Evolutionary conservation across 2,888 invertebrate genomes (phyloP).

Genomic region (Clunio marinus): DNA sequence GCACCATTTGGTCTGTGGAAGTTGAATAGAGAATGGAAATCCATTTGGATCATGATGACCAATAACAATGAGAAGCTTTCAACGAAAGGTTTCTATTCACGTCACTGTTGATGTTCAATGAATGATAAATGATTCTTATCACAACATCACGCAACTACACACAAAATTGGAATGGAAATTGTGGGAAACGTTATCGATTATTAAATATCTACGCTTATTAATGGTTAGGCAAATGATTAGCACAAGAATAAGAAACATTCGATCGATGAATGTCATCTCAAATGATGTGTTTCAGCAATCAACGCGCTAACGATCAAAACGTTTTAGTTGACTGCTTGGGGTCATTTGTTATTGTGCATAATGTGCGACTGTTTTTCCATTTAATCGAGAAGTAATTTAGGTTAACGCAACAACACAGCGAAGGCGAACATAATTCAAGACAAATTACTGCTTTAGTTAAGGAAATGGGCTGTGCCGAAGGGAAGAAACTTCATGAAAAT

Average conservation of each 20-base stretch:
- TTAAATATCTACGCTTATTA: not conserved
- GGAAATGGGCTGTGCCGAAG: constrained; percentile 11
- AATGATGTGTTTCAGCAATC: no score
- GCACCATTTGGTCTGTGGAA: not conserved
- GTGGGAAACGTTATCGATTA: not conserved
- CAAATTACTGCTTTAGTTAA: not conserved
- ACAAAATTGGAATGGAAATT: not conserved
- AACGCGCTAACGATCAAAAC: no score
- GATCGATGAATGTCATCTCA: no score
- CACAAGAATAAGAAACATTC: no score
- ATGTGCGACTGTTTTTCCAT: not conserved
- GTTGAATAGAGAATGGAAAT: not conserved
- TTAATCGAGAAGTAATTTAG: not conserved
- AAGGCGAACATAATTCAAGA: not conserved
- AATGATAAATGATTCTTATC: constrained; percentile 9
- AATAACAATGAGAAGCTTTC: not conserved
- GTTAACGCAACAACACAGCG: not conserved
- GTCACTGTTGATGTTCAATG: not conserved
- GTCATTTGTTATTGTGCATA: not conserved
- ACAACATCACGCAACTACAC: not conserved
- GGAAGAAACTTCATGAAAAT: not conserved
- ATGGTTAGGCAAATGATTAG: no score
- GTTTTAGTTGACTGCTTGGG: not conserved
- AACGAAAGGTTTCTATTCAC: not conserved
- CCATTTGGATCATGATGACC: not conserved